These are phyloP conservation scores for human (Homo sapiens) DNA, from an alignment of 2,113 vertebrate species.

Conservation along the genomic window GRCh38 chr7:23413501-23414000, in stretches of 20 bases:
- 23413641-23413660: neutral
- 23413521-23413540: neutral
- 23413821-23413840: neutral
- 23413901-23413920: too few species aligned
- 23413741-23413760: neutral
- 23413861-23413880: neutral
- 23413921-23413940: too few species aligned
- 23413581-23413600: neutral
- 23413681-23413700: neutral
- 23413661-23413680: accelerated
- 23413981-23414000: too few species aligned
- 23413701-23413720: accelerated
- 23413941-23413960: too few species aligned
- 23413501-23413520: neutral
- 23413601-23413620: neutral
- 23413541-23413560: neutral
- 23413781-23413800: neutral
- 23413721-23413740: neutral
- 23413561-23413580: neutral
- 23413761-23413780: neutral
- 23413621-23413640: neutral
- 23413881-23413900: neutral
- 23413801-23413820: neutral
- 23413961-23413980: too few species aligned
- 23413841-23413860: neutral